Percentiles rank a stretch among this genome's conserved stretches.
These are phyloP conservation scores for Drosophila erecta DNA, from an alignment of 1,140 invertebrate species.

Conservation along the genomic window DNA sequence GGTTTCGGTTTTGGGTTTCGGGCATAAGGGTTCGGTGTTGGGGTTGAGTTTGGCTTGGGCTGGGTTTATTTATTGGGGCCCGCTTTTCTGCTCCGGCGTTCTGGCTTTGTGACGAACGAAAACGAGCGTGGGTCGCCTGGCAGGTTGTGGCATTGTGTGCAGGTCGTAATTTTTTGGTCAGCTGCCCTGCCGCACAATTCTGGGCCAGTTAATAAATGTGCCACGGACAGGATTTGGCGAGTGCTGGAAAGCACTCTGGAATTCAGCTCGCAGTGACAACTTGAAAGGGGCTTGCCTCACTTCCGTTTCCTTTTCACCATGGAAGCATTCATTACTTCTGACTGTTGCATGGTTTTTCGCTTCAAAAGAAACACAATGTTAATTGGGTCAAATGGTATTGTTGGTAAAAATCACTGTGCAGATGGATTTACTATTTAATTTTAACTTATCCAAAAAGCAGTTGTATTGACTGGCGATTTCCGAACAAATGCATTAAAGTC, in stretches of 20 bases:
- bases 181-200: slow-evolving; percentile 19
- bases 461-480: background rate
- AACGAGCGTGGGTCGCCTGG: slow-evolving; percentile 50
- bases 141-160: slow-evolving; percentile 33
- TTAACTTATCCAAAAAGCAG: background rate
- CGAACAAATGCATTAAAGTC: background rate
- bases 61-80: slow-evolving; percentile 45
- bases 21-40: background rate
- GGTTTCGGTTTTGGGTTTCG: slow-evolving; percentile 2
- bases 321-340: slow-evolving; percentile 9
- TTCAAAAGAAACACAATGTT: background rate
- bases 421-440: background rate
- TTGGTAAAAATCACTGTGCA: background rate
- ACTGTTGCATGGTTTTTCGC: slow-evolving; percentile 17
- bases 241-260: slow-evolving; percentile 23
- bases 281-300: slow-evolving; percentile 41
- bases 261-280: slow-evolving; percentile 45
- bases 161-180: slow-evolving; percentile 45
- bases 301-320: slow-evolving; percentile 25
- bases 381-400: background rate
- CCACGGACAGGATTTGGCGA: slow-evolving; percentile 22
- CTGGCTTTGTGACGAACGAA: slow-evolving; percentile 46
- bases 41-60: background rate
- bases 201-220: slow-evolving; percentile 67
- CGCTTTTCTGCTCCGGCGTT: slow-evolving; percentile 45